These are phyloP conservation scores for Miichthys miiuy DNA, from an alignment of 2,797 vertebrate genomes.

Conservation along the genomic window DNA sequence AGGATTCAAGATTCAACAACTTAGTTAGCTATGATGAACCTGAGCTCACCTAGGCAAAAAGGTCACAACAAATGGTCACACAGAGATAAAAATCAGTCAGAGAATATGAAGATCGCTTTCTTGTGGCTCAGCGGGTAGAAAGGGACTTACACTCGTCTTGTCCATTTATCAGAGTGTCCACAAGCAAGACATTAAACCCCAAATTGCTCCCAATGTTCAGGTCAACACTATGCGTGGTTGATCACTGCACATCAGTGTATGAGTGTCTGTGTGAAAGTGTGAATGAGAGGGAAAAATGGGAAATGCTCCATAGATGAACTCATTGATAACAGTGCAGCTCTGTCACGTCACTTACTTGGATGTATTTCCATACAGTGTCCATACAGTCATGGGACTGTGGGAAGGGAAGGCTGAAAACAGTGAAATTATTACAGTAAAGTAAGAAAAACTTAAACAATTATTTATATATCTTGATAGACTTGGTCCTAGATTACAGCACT, in stretches of 20 bases:
- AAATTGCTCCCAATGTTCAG: neutral
- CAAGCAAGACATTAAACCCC: neutral
- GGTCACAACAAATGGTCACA: neutral
- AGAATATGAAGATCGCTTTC: neutral
- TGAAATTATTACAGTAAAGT: neutral
- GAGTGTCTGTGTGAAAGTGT: neutral
- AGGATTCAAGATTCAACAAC: slow-evolving; percentile 10
- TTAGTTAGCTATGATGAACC: neutral
- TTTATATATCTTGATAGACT: slow-evolving; percentile 2
- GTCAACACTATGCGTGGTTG: too few species aligned
- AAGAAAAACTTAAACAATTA: neutral
- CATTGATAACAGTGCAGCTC: neutral
- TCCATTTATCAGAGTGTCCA: neutral
- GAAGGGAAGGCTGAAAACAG: neutral
- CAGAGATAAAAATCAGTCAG: neutral
- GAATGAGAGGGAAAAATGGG: neutral
- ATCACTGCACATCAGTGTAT: neutral
- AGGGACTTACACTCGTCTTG: neutral
- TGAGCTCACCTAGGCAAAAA: neutral
- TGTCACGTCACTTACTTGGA: neutral
- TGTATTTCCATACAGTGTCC: neutral
- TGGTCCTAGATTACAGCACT: neutral
- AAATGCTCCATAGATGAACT: neutral
- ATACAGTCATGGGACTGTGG: neutral
- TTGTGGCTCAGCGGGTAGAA: neutral